Evolutionary conservation across 2,888 invertebrate species (phyloP), one percentile per base, ranked within the genome.

Genomic region (Netelia fuscicornis): DNA sequence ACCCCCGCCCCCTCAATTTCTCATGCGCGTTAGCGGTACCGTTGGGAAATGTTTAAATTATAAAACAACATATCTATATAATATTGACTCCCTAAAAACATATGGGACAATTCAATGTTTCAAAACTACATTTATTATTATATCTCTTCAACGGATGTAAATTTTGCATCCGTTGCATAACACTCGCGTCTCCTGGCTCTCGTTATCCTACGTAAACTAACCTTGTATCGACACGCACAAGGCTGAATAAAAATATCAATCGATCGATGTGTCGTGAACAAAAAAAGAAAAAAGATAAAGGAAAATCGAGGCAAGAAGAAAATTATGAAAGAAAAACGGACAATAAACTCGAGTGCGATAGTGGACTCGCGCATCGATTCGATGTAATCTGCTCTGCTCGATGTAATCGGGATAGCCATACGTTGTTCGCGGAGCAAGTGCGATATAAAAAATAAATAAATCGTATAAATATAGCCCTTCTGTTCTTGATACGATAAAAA

Each of bases 351-450:
- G 48, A 48, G 10, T 8, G 48, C 13, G 48, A 48, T 48, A 13
- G 48, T 48, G 13, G 48, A 11, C 13, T 13, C 25, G 65, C 54
- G 37, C 65, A 23, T 20, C 44, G 23, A 68, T 52, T 65, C 44
- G 10, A 42, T 58, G n/a, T n/a, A n/a, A n/a, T n/a, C n/a, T n/a
- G n/a, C n/a, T 58, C 30, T 30, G 5, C 30, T 30, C 30, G 30
- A 30, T 48, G 48, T 13, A 13, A 13, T 48, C 13, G 11, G 48
- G 11, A 48, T 48, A 48, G 11, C 54, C 65, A 37, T 54, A 54
- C 56, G 56, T 42, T 54, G 52, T 37, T 23, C 64, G 64, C 37
- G 52, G 64, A 65, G 52, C 64, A 52, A 48, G 48, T 52, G 54
- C 11, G 30, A 64, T 20, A 62, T 25, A 62, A 62, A 64, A 72